Conservation (phyloP, 23 tunicate species). For the Styela clava region DNA sequence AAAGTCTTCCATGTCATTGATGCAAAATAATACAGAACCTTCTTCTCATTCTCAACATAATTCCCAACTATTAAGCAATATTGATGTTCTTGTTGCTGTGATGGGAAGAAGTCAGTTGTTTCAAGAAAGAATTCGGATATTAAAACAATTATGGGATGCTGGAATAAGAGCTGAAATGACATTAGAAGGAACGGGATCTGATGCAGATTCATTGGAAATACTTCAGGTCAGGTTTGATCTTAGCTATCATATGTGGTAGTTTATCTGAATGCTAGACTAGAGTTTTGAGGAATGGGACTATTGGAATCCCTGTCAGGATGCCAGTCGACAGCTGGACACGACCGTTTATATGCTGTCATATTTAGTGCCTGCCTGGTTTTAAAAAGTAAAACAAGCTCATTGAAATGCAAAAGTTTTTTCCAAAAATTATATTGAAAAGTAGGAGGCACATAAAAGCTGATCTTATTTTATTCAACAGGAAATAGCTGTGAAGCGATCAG, state of each 20-base stretch:
- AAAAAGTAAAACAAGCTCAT: too few species aligned
- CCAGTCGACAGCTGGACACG: too few species aligned
- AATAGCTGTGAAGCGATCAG: constrained; percentile 34
- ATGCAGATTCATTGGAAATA: constrained; percentile 19
- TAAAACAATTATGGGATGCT: constrained; percentile 58
- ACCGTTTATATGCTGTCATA: too few species aligned
- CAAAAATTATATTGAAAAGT: too few species aligned
- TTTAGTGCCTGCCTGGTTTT: too few species aligned
- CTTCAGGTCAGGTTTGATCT: constrained; percentile 26
- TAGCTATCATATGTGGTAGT: too few species aligned
- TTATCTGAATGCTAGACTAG: too few species aligned
- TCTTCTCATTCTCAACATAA: background rate
- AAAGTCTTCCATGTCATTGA: background rate
- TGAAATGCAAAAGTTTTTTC: too few species aligned
- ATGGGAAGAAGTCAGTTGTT: constrained; percentile 41
- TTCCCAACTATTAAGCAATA: constrained; percentile 9
- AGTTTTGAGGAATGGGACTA: too few species aligned
- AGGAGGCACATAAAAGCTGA: too few species aligned
- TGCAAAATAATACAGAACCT: background rate
- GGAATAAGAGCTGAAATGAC: constrained; percentile 62
- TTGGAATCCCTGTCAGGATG: too few species aligned
- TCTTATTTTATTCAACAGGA: too few species aligned
- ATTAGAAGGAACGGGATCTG: constrained; percentile 35
- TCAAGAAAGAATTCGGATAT: constrained; percentile 41
- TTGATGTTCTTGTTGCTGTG: constrained; percentile 65